Evolutionary conservation across 2,113 vertebrate genomes (phyloP), one percentile per base, ranked within the genome.

Genomic region (Irena cyanogastra): DNA sequence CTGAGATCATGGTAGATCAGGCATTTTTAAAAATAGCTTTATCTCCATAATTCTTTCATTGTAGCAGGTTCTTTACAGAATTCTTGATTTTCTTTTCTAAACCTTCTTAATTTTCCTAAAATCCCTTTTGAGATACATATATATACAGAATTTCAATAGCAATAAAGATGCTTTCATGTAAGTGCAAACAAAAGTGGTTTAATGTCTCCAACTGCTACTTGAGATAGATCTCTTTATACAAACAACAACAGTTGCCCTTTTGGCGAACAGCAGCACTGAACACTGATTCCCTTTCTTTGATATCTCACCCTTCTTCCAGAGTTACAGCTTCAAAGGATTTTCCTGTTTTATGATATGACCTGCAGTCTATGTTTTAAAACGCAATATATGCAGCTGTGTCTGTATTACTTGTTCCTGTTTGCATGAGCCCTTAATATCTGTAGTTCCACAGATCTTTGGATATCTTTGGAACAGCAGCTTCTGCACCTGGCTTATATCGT

Each of bases 401-500:
- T 89, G 57, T 65, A 87, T 57, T 17, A 71, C 13, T 63, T 68
- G 45, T 60, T 84, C 59, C 53, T 85, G 50, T 88, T 84, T 90
- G 70, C 65, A 42, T 80, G 84, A 74, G 33, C 63, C 59, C 12
- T 83, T 85, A 63, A 79, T 68, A 44, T 35, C 37, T 87, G 71
- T 39, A 74, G 50, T 72, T 95, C 54, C 75, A 54, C 50, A 85
- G 50, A 10, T 75, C 45, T 84, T 79, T 61, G 16, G 9, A 61
- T 82, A 13, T 57, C n/a, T 84, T 82, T 59, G 57, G 61, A 75
- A 61, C 28, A 65, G n/a, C 15, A 65, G 24, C 35, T 84, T 60
- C 42, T 59, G 65, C 33, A 84, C 3, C 10, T 0, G 0, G 17
- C 0, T 0, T 60, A 27, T 3, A 2, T 35, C 0, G 0, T 69